Conservation (phyloP, 2,888 invertebrate genomes). For the Netelia melanura region DNA sequence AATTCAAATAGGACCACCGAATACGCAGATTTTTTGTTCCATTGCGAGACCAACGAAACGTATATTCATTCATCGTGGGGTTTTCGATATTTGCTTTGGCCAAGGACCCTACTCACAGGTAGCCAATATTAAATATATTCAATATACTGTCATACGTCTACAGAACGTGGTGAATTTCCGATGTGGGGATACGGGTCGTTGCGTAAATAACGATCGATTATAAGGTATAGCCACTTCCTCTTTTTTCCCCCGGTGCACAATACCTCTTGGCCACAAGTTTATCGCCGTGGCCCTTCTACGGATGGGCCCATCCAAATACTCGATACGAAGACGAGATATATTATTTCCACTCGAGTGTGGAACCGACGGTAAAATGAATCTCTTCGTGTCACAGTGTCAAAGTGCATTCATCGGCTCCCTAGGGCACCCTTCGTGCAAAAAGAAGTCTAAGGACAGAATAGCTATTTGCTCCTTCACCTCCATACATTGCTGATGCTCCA, state of each 20-base stretch:
- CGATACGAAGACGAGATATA: slow-evolving; percentile 10
- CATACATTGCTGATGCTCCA: too few relatives aligned
- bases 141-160: neutral
- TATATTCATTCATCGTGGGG: slow-evolving; percentile 35
- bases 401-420: slow-evolving; percentile 51
- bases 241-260: slow-evolving; percentile 31
- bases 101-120: slow-evolving; percentile 16
- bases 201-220: slow-evolving; percentile 65
- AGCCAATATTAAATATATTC: slow-evolving; percentile 45
- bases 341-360: slow-evolving; percentile 33
- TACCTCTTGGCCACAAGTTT: slow-evolving; percentile 10
- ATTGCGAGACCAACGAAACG: neutral
- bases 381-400: slow-evolving; percentile 19
- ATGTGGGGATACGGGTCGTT: slow-evolving; percentile 56
- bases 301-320: slow-evolving; percentile 36
- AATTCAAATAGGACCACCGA: slow-evolving; percentile 19
- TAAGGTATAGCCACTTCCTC: slow-evolving; percentile 55
- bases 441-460: neutral
- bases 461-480: too few relatives aligned
- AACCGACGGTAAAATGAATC: slow-evolving; percentile 43
- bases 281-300: slow-evolving; percentile 18
- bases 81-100: slow-evolving; percentile 55
- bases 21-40: slow-evolving; percentile 26
- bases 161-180: slow-evolving; percentile 33
- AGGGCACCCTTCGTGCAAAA: slow-evolving; percentile 3